Evolutionary conservation across 2,888 invertebrate genomes (phyloP).

Genomic region (Nebria brevicollis): DNA sequence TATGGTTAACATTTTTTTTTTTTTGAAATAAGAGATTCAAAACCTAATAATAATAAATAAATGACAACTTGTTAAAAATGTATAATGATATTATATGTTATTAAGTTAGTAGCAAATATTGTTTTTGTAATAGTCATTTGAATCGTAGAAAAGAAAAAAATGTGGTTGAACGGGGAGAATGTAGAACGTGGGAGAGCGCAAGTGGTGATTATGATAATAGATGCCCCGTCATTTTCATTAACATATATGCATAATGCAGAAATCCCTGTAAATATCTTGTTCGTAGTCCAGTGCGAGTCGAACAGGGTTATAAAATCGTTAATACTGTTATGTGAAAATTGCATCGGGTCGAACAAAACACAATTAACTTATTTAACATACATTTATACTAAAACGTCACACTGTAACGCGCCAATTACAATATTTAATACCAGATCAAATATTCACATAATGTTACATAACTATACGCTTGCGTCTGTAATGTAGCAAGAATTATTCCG

Average conservation of each 20-base stretch:
- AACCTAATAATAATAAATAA: too few species aligned
- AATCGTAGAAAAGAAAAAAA: not conserved
- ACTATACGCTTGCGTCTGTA: not conserved
- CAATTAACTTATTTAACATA: constrained; percentile 41
- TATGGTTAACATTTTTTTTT: too few species aligned
- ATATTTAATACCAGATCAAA: not conserved
- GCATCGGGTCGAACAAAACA: constrained; percentile 25
- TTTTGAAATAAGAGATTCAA: too few species aligned
- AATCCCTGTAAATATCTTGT: constrained; percentile 30
- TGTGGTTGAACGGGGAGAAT: constrained; percentile 10
- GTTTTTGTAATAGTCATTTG: not conserved
- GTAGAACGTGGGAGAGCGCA: constrained; percentile 43
- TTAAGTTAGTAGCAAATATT: not conserved
- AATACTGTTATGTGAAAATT: constrained; percentile 38
- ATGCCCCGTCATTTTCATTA: constrained; percentile 49
- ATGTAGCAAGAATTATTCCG: not conserved
- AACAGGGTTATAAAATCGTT: constrained; percentile 31
- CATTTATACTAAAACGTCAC: not conserved
- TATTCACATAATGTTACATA: constrained; percentile 13
- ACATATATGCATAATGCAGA: constrained; percentile 53
- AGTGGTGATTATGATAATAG: constrained; percentile 45
- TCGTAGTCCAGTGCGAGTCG: not conserved
- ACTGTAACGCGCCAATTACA: not conserved
- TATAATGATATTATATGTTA: too few species aligned
- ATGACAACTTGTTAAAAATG: too few species aligned